phyloP scores from a whole-genome alignment of 2,888 invertebrate species.

The Drosophila melanocephala region DNA sequence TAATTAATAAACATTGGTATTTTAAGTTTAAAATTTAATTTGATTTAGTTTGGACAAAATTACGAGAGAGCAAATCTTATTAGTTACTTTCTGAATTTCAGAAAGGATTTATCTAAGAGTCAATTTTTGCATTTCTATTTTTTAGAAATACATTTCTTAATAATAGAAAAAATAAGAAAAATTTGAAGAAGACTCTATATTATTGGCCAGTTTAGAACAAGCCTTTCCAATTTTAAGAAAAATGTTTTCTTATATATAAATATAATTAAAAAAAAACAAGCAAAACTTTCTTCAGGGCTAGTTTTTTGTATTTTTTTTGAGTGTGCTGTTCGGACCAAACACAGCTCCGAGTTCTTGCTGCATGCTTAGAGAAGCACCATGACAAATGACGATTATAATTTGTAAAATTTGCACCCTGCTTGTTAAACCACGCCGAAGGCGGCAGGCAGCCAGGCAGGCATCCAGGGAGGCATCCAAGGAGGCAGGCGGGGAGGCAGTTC shows the following conservation, averaged over 20 bases:
- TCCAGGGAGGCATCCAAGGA: background rate
- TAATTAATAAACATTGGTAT: background rate
- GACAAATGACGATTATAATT: constrained; percentile 81
- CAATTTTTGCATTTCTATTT: background rate
- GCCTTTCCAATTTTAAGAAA: background rate
- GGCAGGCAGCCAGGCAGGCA: background rate
- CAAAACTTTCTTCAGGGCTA: background rate
- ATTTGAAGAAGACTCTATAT: rapidly evolving
- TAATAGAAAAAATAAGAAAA: background rate
- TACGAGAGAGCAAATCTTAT: background rate
- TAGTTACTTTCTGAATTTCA: background rate
- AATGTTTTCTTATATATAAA: background rate
- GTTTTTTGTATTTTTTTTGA: background rate
- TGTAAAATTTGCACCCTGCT: constrained; percentile 76
- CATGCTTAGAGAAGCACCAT: constrained; percentile 52
- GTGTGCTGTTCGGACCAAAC: background rate
- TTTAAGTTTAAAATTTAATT: background rate
- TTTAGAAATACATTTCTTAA: background rate
- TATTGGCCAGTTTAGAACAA: background rate
- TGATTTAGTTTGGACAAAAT: background rate
- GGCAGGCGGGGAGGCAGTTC: background rate
- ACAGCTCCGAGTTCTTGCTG: constrained; percentile 55
- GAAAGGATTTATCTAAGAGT: background rate
- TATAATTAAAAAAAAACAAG: no score
- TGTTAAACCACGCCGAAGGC: constrained; percentile 61